These are phyloP conservation scores for Tragulus kanchil DNA, from an alignment of 2,113 vertebrate genomes.

Conservation along the genomic window DNA sequence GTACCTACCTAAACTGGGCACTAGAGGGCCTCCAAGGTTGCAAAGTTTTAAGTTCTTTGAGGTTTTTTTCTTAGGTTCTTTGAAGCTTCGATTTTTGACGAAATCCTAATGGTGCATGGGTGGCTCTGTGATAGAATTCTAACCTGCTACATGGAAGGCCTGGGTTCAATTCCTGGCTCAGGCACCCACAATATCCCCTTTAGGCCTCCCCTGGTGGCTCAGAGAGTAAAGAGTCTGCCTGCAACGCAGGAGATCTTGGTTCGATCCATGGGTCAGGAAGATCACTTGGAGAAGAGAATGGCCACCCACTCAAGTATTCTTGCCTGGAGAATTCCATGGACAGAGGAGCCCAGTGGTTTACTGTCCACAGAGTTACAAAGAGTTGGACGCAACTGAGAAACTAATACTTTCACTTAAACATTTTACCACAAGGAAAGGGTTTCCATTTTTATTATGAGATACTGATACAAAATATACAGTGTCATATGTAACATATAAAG, in stretches of 20 bases:
- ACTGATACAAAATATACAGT: background rate
- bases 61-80: no score
- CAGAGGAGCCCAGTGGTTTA: background rate
- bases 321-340: background rate
- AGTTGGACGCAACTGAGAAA: background rate
- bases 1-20: conserved; percentile 64
- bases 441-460: conserved; percentile 41
- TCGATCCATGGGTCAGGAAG: background rate
- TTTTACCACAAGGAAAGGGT: conserved; percentile 44
- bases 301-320: background rate
- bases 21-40: conserved; percentile 85
- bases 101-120: background rate
- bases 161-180: background rate
- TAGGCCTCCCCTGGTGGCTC: background rate
- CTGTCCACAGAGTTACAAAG: background rate
- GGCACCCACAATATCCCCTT: background rate
- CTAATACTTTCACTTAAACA: background rate
- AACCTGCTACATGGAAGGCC: background rate
- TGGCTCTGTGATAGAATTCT: background rate
- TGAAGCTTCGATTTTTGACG: background rate
- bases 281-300: background rate
- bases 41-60: conserved; percentile 39
- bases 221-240: background rate
- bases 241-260: background rate
- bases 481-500: background rate